phyloP scores from a whole-genome alignment of 2,888 invertebrate species.

The Apodemia hepburni region DNA sequence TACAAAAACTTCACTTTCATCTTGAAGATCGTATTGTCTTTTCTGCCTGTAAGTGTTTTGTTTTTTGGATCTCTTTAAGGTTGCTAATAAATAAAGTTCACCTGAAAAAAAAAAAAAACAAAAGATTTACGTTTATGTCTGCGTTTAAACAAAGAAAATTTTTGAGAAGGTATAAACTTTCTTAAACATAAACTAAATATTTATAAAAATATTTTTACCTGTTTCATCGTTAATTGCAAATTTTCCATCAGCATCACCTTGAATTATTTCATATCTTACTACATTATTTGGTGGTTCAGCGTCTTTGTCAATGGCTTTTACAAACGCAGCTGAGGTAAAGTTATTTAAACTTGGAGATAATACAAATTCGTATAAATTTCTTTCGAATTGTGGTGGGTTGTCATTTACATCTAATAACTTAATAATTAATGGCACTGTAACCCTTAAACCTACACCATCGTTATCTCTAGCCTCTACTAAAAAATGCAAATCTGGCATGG shows the following conservation, averaged over 20 bases:
- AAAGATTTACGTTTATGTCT: no score
- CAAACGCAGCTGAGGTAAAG: constrained; percentile 88
- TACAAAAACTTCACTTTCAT: constrained; percentile 80
- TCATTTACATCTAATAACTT: constrained; percentile 91
- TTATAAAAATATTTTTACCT: constrained; percentile 63
- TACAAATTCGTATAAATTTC: constrained; percentile 89
- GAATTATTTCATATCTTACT: constrained; percentile 90
- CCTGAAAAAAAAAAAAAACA: constrained; percentile 58
- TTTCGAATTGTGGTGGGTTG: constrained; percentile 91
- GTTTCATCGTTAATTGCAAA: constrained; percentile 88
- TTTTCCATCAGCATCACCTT: constrained; percentile 87
- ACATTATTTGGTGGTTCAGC: constrained; percentile 92
- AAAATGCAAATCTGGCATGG: constrained; percentile 87
- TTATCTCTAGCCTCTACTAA: constrained; percentile 94
- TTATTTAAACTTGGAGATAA: constrained; percentile 86
- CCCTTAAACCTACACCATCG: constrained; percentile 88
- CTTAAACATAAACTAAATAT: no score
- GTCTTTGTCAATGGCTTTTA: constrained; percentile 92
- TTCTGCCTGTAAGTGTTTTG: constrained; percentile 65
- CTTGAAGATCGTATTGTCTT: constrained; percentile 65
- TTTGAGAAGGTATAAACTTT: no score
- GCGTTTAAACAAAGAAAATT: no score
- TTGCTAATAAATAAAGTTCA: constrained; percentile 83
- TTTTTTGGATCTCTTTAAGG: constrained; percentile 63
- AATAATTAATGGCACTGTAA: constrained; percentile 86